phyloP scores from a whole-genome alignment of 2,797 vertebrate species.

The Lithobates pipiens region DNA sequence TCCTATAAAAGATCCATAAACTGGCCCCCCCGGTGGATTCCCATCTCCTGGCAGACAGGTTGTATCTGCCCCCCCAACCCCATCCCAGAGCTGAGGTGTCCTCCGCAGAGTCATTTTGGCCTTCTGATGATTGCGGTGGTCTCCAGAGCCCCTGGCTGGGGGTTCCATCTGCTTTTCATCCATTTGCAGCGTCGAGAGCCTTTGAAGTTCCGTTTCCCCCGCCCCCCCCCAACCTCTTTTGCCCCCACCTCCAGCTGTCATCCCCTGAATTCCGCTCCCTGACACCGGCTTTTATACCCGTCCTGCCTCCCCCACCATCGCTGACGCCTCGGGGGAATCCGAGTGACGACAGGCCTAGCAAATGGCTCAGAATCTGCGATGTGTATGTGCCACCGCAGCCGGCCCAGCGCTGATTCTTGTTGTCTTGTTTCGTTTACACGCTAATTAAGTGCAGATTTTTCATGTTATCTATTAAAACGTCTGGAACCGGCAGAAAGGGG shows the following conservation, averaged over 20 bases:
- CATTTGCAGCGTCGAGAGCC: constrained; percentile 57
- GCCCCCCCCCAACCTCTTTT: neutral
- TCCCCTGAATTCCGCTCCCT: constrained; percentile 68
- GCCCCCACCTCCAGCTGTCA: constrained; percentile 71
- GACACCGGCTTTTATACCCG: constrained; percentile 62
- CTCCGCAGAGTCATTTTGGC: constrained; percentile 62
- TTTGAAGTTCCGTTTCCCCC: constrained; percentile 66
- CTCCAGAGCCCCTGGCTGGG: constrained; percentile 50
- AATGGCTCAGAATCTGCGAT: constrained; percentile 64
- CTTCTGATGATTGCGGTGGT: constrained; percentile 60
- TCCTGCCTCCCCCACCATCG: constrained; percentile 35
- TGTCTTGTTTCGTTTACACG: constrained; percentile 40
- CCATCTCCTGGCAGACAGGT: constrained; percentile 30
- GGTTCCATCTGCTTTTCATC: constrained; percentile 68
- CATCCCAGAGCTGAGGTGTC: constrained; percentile 25
- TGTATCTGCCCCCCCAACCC: neutral
- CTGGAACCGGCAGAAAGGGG: constrained; percentile 1
- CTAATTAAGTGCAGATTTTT: constrained; percentile 52
- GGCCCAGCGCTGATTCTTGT: constrained; percentile 6
- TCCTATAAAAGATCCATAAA: no score
- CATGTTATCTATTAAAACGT: constrained; percentile 55
- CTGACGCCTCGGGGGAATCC: constrained; percentile 23
- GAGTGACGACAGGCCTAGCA: constrained; percentile 65
- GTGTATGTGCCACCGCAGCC: constrained; percentile 24
- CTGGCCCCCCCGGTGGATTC: no score